Conservation (phyloP, 2,113 vertebrate genomes). For the Mesoclemmys tuberculata region DNA sequence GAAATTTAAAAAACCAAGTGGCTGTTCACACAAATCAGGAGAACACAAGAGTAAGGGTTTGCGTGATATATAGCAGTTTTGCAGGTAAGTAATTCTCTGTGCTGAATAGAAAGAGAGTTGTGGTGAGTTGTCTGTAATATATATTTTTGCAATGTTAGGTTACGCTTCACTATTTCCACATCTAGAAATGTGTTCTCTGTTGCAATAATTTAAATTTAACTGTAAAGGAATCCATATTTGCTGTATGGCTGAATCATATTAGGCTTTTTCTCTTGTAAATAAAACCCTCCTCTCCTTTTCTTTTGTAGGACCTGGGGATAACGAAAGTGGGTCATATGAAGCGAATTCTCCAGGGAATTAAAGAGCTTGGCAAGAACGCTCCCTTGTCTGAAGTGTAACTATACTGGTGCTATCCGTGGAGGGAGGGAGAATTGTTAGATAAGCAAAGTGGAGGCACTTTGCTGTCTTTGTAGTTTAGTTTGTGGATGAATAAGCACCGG, state of each 20-base stretch:
- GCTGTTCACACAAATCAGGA: not conserved
- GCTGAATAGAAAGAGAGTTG: not conserved
- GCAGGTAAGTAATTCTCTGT: slow-evolving; percentile 50
- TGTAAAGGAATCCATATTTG: not conserved
- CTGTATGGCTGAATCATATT: slow-evolving; percentile 22
- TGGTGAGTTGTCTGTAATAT: not conserved
- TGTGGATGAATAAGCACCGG: slow-evolving; percentile 54
- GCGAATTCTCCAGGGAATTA: slow-evolving; percentile 99
- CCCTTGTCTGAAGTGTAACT: slow-evolving; percentile 86
- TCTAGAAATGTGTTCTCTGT: not conserved
- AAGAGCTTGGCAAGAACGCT: slow-evolving; percentile 90
- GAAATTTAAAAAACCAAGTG: not conserved
- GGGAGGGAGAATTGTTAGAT: slow-evolving; percentile 53
- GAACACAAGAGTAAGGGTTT: not conserved
- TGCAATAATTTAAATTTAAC: not conserved
- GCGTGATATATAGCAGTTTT: not conserved
- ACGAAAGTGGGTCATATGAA: slow-evolving; percentile 99
- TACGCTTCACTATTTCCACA: not conserved
- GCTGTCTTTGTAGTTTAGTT: slow-evolving; percentile 60
- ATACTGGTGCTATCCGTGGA: slow-evolving; percentile 67
- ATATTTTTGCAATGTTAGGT: not conserved
- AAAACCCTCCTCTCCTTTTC: not conserved
- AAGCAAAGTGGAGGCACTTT: slow-evolving; percentile 59
- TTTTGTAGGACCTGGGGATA: slow-evolving; percentile 96
- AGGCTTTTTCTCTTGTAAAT: not conserved